Conservation (phyloP, 2,113 vertebrate genomes). For the Prionailurus bengalensis region DNA sequence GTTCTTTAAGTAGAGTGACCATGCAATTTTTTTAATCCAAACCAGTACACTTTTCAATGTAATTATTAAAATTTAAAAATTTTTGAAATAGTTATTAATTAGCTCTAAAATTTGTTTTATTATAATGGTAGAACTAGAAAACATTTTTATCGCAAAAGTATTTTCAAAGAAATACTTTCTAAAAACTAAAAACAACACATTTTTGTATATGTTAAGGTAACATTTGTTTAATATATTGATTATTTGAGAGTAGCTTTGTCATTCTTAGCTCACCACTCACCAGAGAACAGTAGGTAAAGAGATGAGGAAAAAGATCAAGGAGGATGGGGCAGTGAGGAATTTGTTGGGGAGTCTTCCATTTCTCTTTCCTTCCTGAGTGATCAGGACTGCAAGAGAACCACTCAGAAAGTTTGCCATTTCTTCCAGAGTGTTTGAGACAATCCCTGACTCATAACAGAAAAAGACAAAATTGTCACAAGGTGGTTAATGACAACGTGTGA, state of each 20-base stretch:
- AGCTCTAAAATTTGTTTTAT: not conserved
- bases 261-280: not conserved
- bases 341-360: not conserved
- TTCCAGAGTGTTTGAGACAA: not conserved
- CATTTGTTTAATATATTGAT: not conserved
- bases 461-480: not conserved
- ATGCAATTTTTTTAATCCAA: not conserved
- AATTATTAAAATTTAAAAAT: not conserved
- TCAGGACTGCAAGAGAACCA: not conserved
- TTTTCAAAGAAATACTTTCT: not conserved
- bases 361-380: not conserved
- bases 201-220: not conserved
- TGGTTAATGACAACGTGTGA: not conserved
- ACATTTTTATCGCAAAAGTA: not conserved
- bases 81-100: not conserved
- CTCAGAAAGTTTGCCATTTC: not conserved
- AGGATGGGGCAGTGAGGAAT: not conserved
- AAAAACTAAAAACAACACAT: not conserved
- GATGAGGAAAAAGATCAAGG: not conserved
- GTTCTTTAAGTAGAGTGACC: not conserved
- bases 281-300: not conserved
- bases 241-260: not conserved
- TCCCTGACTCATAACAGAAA: not conserved
- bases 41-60: not conserved
- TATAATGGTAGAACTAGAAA: not conserved